Conservation (phyloP, 2,113 vertebrate species). For the Eretmochelys imbricata region DNA sequence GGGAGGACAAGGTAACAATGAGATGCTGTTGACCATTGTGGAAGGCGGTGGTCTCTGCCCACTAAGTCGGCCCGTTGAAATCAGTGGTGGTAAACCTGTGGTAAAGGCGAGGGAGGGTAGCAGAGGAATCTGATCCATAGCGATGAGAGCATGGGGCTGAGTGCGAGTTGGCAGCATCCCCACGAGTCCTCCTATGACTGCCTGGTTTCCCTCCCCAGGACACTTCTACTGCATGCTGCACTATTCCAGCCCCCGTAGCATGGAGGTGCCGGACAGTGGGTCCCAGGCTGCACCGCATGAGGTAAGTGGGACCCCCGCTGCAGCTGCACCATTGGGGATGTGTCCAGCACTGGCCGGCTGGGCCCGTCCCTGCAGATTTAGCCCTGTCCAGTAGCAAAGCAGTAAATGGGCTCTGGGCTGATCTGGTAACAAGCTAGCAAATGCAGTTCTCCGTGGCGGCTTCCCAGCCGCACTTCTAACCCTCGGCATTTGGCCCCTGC, state of each 20-base stretch:
- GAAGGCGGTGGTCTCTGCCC: background rate
- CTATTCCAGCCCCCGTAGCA: slow-evolving; percentile 14
- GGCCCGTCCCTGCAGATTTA: background rate
- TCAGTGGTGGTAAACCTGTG: background rate
- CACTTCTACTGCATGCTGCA: slow-evolving; percentile 81
- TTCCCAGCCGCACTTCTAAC: background rate
- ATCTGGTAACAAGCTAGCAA: background rate
- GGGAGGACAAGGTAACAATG: background rate
- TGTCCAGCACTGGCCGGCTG: background rate
- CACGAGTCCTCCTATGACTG: background rate
- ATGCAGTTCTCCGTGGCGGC: background rate
- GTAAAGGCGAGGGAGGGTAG: background rate
- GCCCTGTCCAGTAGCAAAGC: background rate
- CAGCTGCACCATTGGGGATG: fast-evolving
- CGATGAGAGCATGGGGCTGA: background rate
- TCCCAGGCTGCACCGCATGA: fast-evolving
- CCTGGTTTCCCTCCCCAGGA: slow-evolving; percentile 42
- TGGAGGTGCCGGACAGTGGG: background rate
- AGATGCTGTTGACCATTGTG: background rate
- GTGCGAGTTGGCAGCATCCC: background rate
- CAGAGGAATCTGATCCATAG: background rate
- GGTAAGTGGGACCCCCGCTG: slow-evolving; percentile 16
- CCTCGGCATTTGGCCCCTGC: background rate
- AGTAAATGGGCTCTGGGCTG: background rate
- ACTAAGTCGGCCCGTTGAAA: fast-evolving